phyloP scores from a whole-genome alignment of 2,113 vertebrate genomes.

The Tonatia bakeri region DNA sequence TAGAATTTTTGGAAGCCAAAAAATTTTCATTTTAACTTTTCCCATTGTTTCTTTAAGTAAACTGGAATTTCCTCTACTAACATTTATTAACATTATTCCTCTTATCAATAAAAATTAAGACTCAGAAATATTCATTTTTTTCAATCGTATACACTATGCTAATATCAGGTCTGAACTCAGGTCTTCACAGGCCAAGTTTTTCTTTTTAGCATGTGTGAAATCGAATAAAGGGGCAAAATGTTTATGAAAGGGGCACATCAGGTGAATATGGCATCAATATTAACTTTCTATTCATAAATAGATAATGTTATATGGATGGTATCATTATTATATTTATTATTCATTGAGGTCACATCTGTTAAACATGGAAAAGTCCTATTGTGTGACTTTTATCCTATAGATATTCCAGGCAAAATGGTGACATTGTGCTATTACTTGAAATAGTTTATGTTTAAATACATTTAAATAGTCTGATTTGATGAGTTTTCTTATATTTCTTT shows the following conservation, averaged over 20 bases:
- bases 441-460: not conserved
- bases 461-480: not conserved
- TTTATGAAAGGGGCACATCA: not conserved
- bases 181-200: not conserved
- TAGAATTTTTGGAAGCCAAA: not conserved
- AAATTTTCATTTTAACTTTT: not conserved
- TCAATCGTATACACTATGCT: not conserved
- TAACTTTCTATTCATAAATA: not conserved
- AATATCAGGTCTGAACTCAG: not conserved
- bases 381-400: not conserved
- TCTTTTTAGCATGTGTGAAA: not conserved
- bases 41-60: not conserved
- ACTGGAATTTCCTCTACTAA: not conserved
- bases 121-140: not conserved
- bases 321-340: constrained; percentile 34
- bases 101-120: not conserved
- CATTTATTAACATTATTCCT: not conserved
- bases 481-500: not conserved
- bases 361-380: not conserved
- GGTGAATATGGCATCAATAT: not conserved
- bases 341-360: constrained; percentile 33
- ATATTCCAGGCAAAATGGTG: not conserved
- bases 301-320: not conserved
- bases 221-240: not conserved
- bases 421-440: not conserved